phyloP scores from a whole-genome alignment of 2,113 vertebrate genomes.

The Chitala chitala region DNA sequence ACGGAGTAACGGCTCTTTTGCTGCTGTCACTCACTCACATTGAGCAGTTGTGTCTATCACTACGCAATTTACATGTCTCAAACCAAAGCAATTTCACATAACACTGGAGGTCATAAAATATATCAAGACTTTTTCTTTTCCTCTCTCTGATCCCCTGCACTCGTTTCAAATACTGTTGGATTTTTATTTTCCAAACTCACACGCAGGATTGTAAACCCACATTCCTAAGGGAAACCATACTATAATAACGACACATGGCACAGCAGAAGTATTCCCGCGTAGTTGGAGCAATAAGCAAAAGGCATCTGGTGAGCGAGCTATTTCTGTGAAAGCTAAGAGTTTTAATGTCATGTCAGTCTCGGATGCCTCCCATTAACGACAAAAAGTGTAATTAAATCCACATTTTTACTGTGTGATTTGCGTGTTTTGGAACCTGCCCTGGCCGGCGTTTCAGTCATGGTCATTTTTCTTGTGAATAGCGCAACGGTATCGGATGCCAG shows the following conservation, averaged over 20 bases:
- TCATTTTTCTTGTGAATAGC: too few species aligned
- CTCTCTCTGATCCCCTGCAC: not conserved
- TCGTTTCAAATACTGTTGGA: not conserved
- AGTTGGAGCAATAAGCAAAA: not conserved
- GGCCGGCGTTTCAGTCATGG: too few species aligned
- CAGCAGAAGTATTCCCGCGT: too few species aligned
- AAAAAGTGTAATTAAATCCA: not conserved
- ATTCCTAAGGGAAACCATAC: not conserved
- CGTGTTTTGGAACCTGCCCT: not conserved
- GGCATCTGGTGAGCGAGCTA: not conserved
- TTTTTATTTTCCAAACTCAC: not conserved
- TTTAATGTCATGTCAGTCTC: not conserved
- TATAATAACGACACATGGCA: not conserved
- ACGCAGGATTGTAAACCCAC: not conserved
- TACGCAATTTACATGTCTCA: too few species aligned
- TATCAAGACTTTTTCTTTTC: not conserved
- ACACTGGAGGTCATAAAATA: not conserved
- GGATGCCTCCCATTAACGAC: not conserved
- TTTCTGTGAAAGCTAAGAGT: not conserved
- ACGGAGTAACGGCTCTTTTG: constrained; percentile 48
- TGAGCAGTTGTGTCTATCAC: too few species aligned
- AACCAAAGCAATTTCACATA: not conserved
- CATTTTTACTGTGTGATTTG: not conserved
- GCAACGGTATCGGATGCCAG: not conserved
- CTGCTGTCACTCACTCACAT: too few species aligned